Evolutionary conservation across 2,113 vertebrate genomes (phyloP).

Genomic region (Bambusicola thoracicus): DNA sequence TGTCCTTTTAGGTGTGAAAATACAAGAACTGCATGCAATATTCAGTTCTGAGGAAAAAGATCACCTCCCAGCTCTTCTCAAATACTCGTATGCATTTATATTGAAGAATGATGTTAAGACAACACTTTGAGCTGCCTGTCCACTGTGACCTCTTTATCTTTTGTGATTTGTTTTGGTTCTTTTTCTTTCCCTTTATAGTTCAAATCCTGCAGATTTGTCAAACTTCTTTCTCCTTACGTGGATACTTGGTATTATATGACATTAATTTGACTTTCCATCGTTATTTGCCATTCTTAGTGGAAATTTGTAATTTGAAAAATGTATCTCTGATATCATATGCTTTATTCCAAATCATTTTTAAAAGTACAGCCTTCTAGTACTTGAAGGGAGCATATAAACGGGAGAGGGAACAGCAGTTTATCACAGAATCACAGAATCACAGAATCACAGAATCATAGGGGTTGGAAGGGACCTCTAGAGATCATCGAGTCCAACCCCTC

Average conservation of each 20-base stretch:
- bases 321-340: not conserved
- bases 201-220: not conserved
- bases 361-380: not conserved
- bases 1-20: not conserved
- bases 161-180: not conserved
- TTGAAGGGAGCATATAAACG: no score
- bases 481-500: no score
- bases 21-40: not conserved
- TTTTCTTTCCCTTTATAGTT: no score
- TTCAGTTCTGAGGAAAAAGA: not conserved
- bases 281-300: not conserved
- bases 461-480: no score
- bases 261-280: not conserved
- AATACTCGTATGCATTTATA: not conserved
- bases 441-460: no score
- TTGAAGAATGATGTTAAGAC: accelerated
- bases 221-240: not conserved
- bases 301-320: not conserved
- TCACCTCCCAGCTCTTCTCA: not conserved
- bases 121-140: not conserved
- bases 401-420: no score
- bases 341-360: not conserved
- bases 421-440: no score
- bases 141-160: not conserved
- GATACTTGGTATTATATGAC: not conserved